Evolutionary conservation across 1,140 invertebrate genomes (phyloP).

Genomic region (Diprion similis): DNA sequence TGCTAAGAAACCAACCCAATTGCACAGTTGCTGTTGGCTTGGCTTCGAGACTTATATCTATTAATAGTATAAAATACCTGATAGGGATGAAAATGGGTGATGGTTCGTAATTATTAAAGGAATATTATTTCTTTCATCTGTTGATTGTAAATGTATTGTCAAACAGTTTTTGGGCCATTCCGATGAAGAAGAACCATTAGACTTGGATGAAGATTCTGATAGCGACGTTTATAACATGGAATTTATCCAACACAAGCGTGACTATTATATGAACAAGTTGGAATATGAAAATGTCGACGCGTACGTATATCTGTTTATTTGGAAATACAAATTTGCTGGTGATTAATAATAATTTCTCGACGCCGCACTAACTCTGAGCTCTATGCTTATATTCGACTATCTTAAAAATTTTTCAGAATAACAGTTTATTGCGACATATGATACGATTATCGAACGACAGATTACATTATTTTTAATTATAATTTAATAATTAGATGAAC

Average conservation of each 20-base stretch:
- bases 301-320: slow-evolving; percentile 58
- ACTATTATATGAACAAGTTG: slow-evolving; percentile 93
- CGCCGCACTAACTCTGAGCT: slow-evolving; percentile 6
- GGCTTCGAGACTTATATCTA: no score
- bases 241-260: slow-evolving; percentile 85
- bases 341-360: slow-evolving; percentile 8
- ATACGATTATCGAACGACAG: no score
- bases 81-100: no score
- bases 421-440: no score
- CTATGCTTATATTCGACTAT: slow-evolving; percentile 15
- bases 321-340: neutral
- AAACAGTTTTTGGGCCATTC: slow-evolving; percentile 51
- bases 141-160: slow-evolving; percentile 17
- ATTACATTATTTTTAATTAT: no score
- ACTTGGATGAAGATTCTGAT: slow-evolving; percentile 43
- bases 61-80: no score
- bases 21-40: neutral
- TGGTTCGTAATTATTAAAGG: neutral
- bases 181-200: slow-evolving; percentile 56
- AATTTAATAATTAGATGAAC: no score
- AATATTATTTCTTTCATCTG: slow-evolving; percentile 9
- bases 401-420: no score
- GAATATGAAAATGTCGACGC: slow-evolving; percentile 76
- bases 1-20: no score
- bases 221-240: slow-evolving; percentile 69